Base-by-base conservation (phyloP, 1,140 invertebrate species). In the Tetramorium parvispinum region DNA sequence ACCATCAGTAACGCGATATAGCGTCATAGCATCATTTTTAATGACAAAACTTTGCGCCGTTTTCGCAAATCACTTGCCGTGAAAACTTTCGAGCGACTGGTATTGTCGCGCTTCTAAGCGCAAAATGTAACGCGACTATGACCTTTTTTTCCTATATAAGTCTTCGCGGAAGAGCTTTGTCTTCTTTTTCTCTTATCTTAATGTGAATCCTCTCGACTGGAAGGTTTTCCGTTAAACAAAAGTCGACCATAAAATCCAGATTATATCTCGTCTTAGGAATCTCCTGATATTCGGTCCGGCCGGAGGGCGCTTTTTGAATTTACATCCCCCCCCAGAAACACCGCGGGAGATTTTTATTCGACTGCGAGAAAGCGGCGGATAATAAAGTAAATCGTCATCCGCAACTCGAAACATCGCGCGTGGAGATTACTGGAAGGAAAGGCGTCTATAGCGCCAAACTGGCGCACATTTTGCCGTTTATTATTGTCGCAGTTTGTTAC, bases 351-450 rank as follows among this genome's bases (percentile, higher is more conserved):
- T 57, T 73, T 82, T 82, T 59, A 73, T 73, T 82, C 66, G 51
- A 59, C 53, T n/a, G 6, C 16, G 55, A 49, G 66, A 49, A 32
- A 43, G 5, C 13, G 24, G 11, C 68, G 51, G 0, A 68, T 81
- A 71, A 82, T 57, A 57, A 73, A 83, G 79, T 59, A 59, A 83
- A 83, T 83, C 53, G 59, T 61, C 53, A 83, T 59, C 40, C 40
- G 63, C 32, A 21, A 13, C 13, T 3, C n/a, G 13, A 73, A 83
- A 49, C 13, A 55, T 37, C 21, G 37, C 21, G 43, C 24, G 18
- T 21, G 27, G 5, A 18, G 61, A 24, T 51, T n/a, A 32, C 11
- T n/a, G 18, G 24, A 43, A 24, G 6, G 57, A 13, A 49, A 78
- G 13, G 13, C 11, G n/a, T 65, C 78, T 63, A 78, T 63, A 40